A percentile compares a stretch with the other conserved stretches of the same genome.
Conservation (phyloP, 2,797 vertebrate species). For the Poeciliopsis paucimaculata region DNA sequence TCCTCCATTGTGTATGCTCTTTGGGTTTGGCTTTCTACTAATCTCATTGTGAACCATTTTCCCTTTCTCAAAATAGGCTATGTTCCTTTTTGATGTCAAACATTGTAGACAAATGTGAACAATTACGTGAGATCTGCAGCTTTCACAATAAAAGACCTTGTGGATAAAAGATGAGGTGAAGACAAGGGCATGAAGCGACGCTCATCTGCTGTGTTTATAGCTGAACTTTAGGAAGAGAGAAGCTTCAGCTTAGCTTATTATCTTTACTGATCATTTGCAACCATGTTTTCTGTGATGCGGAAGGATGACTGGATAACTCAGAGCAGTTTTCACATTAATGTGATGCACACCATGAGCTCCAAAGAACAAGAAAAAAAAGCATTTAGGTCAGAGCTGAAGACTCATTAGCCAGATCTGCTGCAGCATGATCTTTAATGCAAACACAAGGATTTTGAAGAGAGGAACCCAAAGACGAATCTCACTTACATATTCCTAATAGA, state of each 20-base stretch:
- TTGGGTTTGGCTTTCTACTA: slow-evolving; percentile 57
- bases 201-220: slow-evolving; percentile 22
- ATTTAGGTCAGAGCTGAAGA: slow-evolving; percentile 66
- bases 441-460: slow-evolving; percentile 21
- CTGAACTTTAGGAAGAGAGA: slow-evolving; percentile 12
- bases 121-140: slow-evolving; percentile 45
- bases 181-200: background rate
- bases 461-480: slow-evolving; percentile 21
- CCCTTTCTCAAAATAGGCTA: slow-evolving; percentile 57
- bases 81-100: slow-evolving; percentile 47
- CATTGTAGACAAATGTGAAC: slow-evolving; percentile 66
- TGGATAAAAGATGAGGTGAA: slow-evolving; percentile 22
- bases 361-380: slow-evolving; percentile 70
- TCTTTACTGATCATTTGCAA: slow-evolving; percentile 14
- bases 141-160: slow-evolving; percentile 23
- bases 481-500: slow-evolving; percentile 16
- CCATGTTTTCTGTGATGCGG: slow-evolving; percentile 24
- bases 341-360: slow-evolving; percentile 19
- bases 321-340: slow-evolving; percentile 45
- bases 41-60: slow-evolving; percentile 72
- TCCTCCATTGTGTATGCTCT: slow-evolving; percentile 47
- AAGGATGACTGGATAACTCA: slow-evolving; percentile 46
- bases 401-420: slow-evolving; percentile 10
- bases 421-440: slow-evolving; percentile 24
- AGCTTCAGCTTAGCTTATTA: slow-evolving; percentile 8